These are phyloP conservation scores for Sinella curviseta DNA, from an alignment of 1,140 invertebrate genomes.

Conservation along the genomic window DNA sequence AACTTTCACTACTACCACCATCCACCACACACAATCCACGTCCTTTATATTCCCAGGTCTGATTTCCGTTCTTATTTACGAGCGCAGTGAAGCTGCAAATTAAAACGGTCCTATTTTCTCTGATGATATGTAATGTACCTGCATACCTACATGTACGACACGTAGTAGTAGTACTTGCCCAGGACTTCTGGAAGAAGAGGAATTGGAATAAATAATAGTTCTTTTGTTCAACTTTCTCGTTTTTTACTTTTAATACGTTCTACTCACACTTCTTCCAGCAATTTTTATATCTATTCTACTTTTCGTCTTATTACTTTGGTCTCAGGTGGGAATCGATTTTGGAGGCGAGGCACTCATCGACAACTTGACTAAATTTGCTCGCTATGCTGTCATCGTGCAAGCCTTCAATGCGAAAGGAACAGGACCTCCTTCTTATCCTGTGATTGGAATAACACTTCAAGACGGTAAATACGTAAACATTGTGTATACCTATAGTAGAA, in stretches of 20 bases:
- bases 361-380: constrained; percentile 78
- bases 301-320: not conserved
- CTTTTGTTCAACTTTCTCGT: not conserved
- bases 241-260: not conserved
- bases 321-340: constrained; percentile 59
- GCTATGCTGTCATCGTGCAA: constrained; percentile 87
- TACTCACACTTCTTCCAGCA: not conserved
- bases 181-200: not conserved
- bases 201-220: not conserved
- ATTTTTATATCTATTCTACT: not conserved
- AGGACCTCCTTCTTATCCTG: constrained; percentile 80
- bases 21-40: not conserved
- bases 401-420: constrained; percentile 88
- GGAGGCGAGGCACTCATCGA: constrained; percentile 66
- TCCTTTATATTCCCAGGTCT: constrained; percentile 16
- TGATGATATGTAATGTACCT: not conserved
- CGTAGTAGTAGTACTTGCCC: not conserved
- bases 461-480: constrained; percentile 67
- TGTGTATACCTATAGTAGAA: not conserved
- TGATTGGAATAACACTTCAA: constrained; percentile 79
- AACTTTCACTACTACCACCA: not conserved
- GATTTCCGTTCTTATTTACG: constrained; percentile 24
- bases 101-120: not conserved
- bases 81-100: constrained; percentile 25
- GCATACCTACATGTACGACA: not conserved